A percentile compares a stretch with the other conserved stretches of the same genome.
These are phyloP conservation scores for Corythornis madagascariensis DNA, from an alignment of 2,113 vertebrate species.

Conservation along the genomic window DNA sequence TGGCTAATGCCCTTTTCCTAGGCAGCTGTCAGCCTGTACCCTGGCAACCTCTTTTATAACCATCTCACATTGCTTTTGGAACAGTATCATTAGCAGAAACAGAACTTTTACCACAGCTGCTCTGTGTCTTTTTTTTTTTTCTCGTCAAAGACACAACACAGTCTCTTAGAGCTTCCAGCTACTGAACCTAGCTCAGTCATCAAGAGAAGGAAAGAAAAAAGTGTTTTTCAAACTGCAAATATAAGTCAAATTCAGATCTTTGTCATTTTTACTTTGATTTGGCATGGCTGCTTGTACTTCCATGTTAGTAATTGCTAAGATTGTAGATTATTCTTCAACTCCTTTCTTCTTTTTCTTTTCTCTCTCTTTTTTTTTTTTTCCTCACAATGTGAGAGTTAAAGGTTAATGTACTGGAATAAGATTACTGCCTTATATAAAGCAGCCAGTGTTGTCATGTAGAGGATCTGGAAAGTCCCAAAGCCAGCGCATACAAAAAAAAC, in stretches of 20 bases:
- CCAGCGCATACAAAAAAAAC: not conserved
- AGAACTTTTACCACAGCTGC: constrained; percentile 16
- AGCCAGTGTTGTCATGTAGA: not conserved
- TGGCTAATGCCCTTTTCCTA: not conserved
- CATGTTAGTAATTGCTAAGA: not conserved
- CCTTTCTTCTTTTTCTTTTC: not conserved
- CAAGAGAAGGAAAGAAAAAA: not conserved
- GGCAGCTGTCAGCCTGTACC: not conserved
- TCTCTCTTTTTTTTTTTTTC: not conserved
- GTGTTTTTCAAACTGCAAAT: not conserved
- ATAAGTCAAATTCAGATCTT: not conserved
- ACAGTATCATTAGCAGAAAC: not conserved
- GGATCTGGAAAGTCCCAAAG: constrained; percentile 55
- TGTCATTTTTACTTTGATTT: not conserved
- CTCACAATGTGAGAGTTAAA: not conserved
- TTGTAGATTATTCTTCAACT: not conserved
- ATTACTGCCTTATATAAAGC: not conserved
- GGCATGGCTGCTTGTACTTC: not conserved
- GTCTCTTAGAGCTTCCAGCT: not conserved
- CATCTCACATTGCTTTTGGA: not conserved
- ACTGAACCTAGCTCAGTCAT: not conserved
- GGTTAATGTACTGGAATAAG: not conserved
- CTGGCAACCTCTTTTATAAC: not conserved
- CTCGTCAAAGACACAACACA: not conserved
- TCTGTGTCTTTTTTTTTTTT: not conserved